Evolutionary conservation across 1,140 invertebrate genomes (phyloP).

Genomic region (Caenorhabditis elegans): WBcel235 BX284602.5:7175501-7176000

Average conservation of each 20-base stretch:
- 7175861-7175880: too few species aligned
- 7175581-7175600: background rate
- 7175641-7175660: background rate
- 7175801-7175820: too few species aligned
- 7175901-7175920: too few species aligned
- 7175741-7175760: background rate
- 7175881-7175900: too few species aligned
- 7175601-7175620: slow-evolving; percentile 25
- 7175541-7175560: slow-evolving; percentile 1
- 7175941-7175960: too few species aligned
- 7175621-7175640: background rate
- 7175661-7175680: background rate
- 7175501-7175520: background rate
- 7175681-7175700: background rate
- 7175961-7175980: too few species aligned
- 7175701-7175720: background rate
- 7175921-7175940: too few species aligned
- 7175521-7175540: background rate
- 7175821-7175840: too few species aligned
- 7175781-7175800: background rate
- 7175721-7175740: background rate
- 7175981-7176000: too few species aligned
- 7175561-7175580: background rate
- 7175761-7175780: background rate
- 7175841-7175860: too few species aligned